Conservation (phyloP, 1,140 invertebrate species). For the Adelges cooleyi region DNA sequence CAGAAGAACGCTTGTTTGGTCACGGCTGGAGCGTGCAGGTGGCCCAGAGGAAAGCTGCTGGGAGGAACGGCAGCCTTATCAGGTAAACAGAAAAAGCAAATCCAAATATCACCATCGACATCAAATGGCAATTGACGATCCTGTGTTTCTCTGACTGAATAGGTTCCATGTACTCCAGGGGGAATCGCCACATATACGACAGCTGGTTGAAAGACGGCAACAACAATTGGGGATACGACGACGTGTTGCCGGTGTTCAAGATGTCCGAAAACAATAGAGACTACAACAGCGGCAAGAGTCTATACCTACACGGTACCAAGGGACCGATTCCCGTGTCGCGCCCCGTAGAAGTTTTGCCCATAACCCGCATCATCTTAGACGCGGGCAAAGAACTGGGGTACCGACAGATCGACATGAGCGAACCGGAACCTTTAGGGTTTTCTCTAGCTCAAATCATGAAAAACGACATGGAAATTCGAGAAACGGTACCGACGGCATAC, state of each 20-base stretch:
- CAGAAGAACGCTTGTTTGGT: conserved; percentile 42
- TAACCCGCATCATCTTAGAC: conserved; percentile 45
- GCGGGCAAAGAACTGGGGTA: conserved; percentile 46
- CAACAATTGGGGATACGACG: conserved; percentile 50
- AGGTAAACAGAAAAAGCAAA: conserved; percentile 32
- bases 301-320: conserved; percentile 42
- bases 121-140: not conserved
- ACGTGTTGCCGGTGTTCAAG: conserved; percentile 48
- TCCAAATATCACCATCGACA: not conserved
- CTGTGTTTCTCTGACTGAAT: not conserved
- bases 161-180: conserved; percentile 59
- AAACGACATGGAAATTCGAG: conserved; percentile 37
- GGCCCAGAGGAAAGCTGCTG: conserved; percentile 59
- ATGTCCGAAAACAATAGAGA: conserved; percentile 44
- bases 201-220: conserved; percentile 53
- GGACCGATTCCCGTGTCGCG: conserved; percentile 47
- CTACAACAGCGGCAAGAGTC: conserved; percentile 38
- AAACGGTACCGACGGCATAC: conserved; percentile 44
- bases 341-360: conserved; percentile 43
- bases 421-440: conserved; percentile 43
- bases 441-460: conserved; percentile 44
- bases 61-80: conserved; percentile 70
- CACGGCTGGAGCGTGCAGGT: conserved; percentile 52
- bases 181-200: conserved; percentile 52
- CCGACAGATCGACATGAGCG: conserved; percentile 45